Percentiles rank a stretch among this genome's conserved stretches.
Evolutionary conservation across 2,888 invertebrate species (phyloP).

Genomic region (Clepsis dumicolana): DNA sequence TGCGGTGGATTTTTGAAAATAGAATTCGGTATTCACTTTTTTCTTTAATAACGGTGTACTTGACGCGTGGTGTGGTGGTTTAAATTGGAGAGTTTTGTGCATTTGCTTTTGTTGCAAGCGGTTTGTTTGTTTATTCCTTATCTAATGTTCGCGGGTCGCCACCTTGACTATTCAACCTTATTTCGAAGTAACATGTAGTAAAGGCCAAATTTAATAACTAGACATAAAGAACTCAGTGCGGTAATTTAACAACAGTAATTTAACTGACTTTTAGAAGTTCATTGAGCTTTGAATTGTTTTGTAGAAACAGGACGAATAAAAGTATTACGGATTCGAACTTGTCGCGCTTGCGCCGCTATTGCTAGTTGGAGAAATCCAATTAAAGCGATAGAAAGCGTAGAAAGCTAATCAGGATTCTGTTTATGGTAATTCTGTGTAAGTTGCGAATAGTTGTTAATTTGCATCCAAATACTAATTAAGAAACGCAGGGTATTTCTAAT

Average conservation of each 20-base stretch:
- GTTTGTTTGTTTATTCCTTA: conserved; percentile 32
- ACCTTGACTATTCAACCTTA: conserved; percentile 39
- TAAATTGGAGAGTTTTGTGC: conserved; percentile 20
- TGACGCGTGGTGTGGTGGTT: conserved; percentile 8
- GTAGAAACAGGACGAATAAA: not conserved
- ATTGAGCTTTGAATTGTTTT: conserved; percentile 1
- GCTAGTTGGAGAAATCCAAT: conserved; percentile 37
- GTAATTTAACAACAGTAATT: not conserved
- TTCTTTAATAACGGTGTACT: conserved; percentile 17
- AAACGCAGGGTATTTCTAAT: not conserved
- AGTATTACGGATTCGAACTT: not conserved
- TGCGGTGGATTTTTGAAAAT: conserved; percentile 33
- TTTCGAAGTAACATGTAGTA: conserved; percentile 20
- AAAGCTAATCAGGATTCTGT: conserved; percentile 36
- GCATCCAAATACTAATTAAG: not conserved
- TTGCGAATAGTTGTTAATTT: conserved; percentile 4
- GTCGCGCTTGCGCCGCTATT: not conserved
- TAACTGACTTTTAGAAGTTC: not conserved
- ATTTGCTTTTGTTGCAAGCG: conserved; percentile 4
- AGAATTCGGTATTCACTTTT: conserved; percentile 17
- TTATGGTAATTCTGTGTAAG: conserved; percentile 33
- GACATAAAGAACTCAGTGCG: not conserved
- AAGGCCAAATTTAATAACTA: conserved; percentile 40
- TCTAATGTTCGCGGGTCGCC: conserved; percentile 21
- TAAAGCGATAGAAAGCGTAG: conserved; percentile 38